Evolutionary conservation across 2,888 invertebrate genomes (phyloP), one percentile per base, ranked within the genome.

Genomic region (Pachymerium ferrugineum): DNA sequence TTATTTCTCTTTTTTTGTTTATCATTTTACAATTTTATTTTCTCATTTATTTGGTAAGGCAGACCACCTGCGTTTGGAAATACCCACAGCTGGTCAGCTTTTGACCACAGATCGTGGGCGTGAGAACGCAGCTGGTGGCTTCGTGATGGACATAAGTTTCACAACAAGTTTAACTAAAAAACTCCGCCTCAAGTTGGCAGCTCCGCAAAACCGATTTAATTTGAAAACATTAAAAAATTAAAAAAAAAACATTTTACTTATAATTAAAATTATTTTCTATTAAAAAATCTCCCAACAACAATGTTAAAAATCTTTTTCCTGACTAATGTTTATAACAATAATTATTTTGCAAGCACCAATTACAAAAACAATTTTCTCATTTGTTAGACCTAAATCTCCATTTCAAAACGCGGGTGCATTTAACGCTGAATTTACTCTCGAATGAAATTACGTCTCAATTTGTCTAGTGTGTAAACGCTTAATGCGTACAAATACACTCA

Each of bases 81-180:
- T 22, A 54, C 22, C 47, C 1, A 54, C 47, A 54, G 47, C 47
- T 54, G 47, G 47, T 54, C 47, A 54, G 47, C 47, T 54, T 54
- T 54, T 54, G 47, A 54, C 47, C 47, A 54, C 47, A 54, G 47
- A 22, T 54, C 47, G 47, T 54, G 47, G 47, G 47, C 47, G 47
- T 54, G 47, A 54, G 47, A 54, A 54, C 19, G 19, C 47, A 54
- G 47, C 47, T 54, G 47, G 19, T 54, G 47, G 19, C 47, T 54
- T 16, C 5, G 47, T 54, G 47, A 54, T 54, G 47, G 47, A 54
- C 47, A 54, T 10, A 16, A 54, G 47, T 54, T 54, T 54, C 47
- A 54, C 47, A 54, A 54, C 47, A 54, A 38, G 16, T n/a, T n/a
- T 38, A 38, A 4, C 16, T 6, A 47, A 47, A 10, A 38, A 38